Evolutionary conservation across 2,797 vertebrate species (phyloP).

Genomic region (Myotis pilosus): DNA sequence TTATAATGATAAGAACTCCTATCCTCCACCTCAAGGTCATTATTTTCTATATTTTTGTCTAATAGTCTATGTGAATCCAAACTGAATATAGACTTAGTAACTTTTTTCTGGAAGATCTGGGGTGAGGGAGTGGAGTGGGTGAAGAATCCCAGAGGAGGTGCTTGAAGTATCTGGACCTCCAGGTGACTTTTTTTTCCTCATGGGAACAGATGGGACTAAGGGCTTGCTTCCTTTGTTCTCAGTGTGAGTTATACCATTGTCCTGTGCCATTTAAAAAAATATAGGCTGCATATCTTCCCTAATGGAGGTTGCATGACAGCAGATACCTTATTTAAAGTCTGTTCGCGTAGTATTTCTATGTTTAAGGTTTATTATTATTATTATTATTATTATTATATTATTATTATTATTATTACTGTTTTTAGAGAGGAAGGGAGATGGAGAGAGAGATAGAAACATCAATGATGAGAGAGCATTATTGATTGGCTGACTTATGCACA

Average conservation of each 20-base stretch:
- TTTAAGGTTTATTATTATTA: no score
- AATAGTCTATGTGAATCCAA: neutral
- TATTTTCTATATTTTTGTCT: neutral
- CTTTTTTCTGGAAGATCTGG: neutral
- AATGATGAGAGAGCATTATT: no score
- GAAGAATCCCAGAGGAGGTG: neutral
- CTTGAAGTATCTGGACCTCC: neutral
- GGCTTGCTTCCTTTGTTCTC: neutral
- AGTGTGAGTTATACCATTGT: neutral
- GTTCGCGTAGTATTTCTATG: neutral
- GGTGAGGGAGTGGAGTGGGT: neutral
- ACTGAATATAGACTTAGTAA: neutral
- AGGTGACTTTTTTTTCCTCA: neutral
- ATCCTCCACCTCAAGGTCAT: neutral
- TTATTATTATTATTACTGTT: no score
- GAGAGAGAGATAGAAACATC: no score
- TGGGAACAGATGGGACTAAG: neutral
- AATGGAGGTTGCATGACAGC: neutral
- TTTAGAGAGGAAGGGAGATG: no score
- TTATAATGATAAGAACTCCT: neutral
- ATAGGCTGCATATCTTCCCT: neutral
- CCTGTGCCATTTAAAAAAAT: neutral
- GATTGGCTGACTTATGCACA: no score
- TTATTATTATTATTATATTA: no score
- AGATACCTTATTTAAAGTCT: neutral